These are phyloP conservation scores for Sacculina carcini DNA, from an alignment of 2,888 invertebrate genomes.

Conservation along the genomic window DNA sequence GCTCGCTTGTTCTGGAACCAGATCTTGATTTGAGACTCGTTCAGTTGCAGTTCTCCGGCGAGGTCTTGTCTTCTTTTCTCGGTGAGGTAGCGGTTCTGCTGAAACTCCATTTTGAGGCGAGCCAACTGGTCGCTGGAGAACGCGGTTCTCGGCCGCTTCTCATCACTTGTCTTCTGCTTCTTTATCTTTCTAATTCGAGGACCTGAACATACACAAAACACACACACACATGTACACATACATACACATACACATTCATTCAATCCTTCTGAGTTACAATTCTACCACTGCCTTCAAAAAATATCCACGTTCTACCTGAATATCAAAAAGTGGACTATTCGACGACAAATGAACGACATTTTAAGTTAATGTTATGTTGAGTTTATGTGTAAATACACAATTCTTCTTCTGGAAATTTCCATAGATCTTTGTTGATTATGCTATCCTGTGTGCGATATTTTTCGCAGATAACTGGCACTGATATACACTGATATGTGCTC, in stretches of 20 bases:
- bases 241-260: not conserved
- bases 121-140: constrained; percentile 81
- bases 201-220: constrained; percentile 21
- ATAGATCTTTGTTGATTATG: no score
- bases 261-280: not conserved
- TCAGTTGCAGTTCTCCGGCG: constrained; percentile 67
- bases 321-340: no score
- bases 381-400: no score
- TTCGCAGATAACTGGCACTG: no score
- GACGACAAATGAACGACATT: no score
- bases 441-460: no score
- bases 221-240: not conserved
- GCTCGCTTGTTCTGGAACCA: constrained; percentile 95
- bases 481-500: no score
- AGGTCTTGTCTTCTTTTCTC: constrained; percentile 68
- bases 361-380: no score
- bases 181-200: constrained; percentile 29
- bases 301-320: no score
- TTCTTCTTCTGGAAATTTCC: no score
- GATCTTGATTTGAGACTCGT: constrained; percentile 91
- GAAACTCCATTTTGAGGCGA: constrained; percentile 73
- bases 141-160: constrained; percentile 82
- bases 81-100: constrained; percentile 72
- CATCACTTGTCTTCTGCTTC: constrained; percentile 22
- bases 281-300: no score